Base-by-base conservation (phyloP, 1,140 invertebrate species). In the Cyclina sinensis region DNA sequence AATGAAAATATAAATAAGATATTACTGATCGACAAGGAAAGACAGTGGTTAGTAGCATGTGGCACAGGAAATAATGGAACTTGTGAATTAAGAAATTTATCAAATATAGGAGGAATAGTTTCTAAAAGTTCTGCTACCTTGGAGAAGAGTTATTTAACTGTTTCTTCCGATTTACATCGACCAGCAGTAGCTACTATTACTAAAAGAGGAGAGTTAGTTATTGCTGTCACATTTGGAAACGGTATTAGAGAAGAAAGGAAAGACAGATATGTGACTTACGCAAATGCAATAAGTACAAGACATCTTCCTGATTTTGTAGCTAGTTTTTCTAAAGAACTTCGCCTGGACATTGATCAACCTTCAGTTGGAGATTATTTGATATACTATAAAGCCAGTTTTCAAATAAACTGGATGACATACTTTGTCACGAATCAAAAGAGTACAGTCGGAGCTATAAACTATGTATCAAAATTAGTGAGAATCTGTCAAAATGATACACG, bases 381-480 rank as follows among this genome's bases (percentile, higher is more conserved):
- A n/a, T 80, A 35, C 54, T 59, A 57, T n/a, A 80, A 59, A 37
- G n/a, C 51, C 1, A 7, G 16, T n/a, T 80, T 80, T 59, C 78
- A 80, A 16, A 3, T 1, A 32, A 35, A 59, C 14, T 7, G 51
- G 21, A 54, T 54, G 46, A 80, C 14, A 35, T 80, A 80, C 37
- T 57, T 80, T 54, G n/a, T 80, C 4, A 80, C 78, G 59, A 80
- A 80, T 59, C 78, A 80, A n/a, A 57, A 80, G 51, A 32, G 59
- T 2, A 32, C 35, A 35, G 51, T 79, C 27, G 78, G 51, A 21
- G 43, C 30, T 30, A 0, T 1, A 37, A 59, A 80, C 4, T 57
- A 80, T 59, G 51, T 80, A 9, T 18, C 78, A 7, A 80, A 80
- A 54, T 18, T 80, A 7, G 32, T 80, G 11, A 24, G 78, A 24